phyloP scores from a whole-genome alignment of 2,888 invertebrate genomes.

The Catocala nupta region DNA sequence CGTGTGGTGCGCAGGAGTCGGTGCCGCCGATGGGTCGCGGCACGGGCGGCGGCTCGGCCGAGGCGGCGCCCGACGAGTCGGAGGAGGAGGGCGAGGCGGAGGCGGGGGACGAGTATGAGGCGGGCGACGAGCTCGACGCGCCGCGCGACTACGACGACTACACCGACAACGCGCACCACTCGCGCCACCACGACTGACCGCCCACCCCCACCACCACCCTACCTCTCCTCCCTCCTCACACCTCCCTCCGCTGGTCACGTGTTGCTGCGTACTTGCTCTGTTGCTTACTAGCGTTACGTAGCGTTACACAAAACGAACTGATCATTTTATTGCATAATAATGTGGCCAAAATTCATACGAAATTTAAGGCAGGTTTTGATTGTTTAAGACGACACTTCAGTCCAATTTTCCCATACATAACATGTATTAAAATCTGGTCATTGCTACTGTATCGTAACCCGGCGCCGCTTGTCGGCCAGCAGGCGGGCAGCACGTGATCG shows the following conservation, averaged over 20 bases:
- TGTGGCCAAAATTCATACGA: no score
- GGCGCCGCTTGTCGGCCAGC: no score
- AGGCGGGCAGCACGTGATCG: neutral
- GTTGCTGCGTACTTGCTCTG: no score
- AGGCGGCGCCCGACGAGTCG: slow-evolving; percentile 48
- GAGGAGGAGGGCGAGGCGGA: slow-evolving; percentile 54
- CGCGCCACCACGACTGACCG: slow-evolving; percentile 72
- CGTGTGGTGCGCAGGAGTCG: slow-evolving; percentile 59
- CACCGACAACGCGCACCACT: slow-evolving; percentile 77
- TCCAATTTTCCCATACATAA: no score
- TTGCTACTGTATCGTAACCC: no score
- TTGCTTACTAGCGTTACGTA: no score
- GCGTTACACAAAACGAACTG: no score
- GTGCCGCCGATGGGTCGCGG: slow-evolving; percentile 50
- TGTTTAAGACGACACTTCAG: no score
- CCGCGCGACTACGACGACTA: slow-evolving; percentile 82
- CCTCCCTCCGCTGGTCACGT: neutral
- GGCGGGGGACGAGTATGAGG: slow-evolving; percentile 67
- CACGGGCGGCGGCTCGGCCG: slow-evolving; percentile 55
- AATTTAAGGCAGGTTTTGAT: no score
- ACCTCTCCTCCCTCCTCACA: neutral
- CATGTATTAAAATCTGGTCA: no score
- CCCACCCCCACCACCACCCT: slow-evolving; percentile 4
- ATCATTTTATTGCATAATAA: no score
- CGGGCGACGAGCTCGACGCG: slow-evolving; percentile 70